Percentiles rank a stretch among this genome's conserved stretches.
Evolutionary conservation across 1,140 invertebrate species (phyloP).

Genomic region (Meloidogyne exigua): DNA sequence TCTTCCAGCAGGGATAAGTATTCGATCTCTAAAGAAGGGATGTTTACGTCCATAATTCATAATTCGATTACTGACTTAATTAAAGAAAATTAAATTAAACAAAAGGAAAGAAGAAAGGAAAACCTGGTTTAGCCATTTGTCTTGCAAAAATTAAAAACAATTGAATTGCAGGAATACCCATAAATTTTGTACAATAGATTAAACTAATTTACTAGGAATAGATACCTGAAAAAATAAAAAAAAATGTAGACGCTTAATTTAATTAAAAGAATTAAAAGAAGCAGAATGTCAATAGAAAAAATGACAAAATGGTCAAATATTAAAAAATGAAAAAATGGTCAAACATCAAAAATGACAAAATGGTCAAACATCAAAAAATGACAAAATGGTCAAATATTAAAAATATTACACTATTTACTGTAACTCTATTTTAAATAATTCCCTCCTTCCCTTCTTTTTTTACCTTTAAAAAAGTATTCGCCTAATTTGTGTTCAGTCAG

Average conservation of each 20-base stretch:
- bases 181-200: not conserved
- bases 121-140: conserved; percentile 4
- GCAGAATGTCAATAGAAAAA: not conserved
- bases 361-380: not conserved
- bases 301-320: not conserved
- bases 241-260: too few species aligned
- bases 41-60: not conserved
- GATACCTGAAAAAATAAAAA: too few species aligned
- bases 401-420: not conserved
- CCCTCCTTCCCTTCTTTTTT: not conserved
- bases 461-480: not conserved
- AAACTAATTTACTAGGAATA: too few species aligned
- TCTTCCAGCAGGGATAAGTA: not conserved
- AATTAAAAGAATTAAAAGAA: not conserved
- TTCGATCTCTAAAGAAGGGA: not conserved
- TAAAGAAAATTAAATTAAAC: not conserved
- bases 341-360: too few species aligned
- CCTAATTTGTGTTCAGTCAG: not conserved
- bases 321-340: not conserved
- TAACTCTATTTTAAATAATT: not conserved
- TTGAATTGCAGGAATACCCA: not conserved
- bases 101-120: not conserved
- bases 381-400: not conserved
- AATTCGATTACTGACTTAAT: not conserved
- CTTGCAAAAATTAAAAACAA: not conserved